These are phyloP conservation scores for Denticeps clupeoides DNA, from an alignment of 2,797 vertebrate species.

Conservation along the genomic window DNA sequence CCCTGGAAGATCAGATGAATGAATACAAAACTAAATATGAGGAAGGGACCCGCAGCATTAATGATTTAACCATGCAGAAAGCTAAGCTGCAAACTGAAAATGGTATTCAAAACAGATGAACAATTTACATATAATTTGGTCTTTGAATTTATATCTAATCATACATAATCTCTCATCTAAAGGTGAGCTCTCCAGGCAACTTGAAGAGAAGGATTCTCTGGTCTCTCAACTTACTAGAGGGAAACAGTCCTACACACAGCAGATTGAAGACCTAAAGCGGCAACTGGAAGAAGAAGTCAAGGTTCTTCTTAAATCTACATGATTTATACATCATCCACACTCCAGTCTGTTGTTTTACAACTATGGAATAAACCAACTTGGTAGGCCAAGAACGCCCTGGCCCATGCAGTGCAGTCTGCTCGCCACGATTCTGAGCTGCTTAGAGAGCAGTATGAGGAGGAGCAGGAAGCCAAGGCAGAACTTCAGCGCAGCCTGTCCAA, in stretches of 20 bases:
- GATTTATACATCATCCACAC: not conserved
- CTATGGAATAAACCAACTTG: not conserved
- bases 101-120: constrained; percentile 26
- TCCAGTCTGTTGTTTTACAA: not conserved
- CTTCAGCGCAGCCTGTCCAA: constrained; percentile 65
- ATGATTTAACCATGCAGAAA: constrained; percentile 47
- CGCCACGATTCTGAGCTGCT: constrained; percentile 60
- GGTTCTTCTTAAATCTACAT: constrained; percentile 17
- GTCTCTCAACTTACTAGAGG: constrained; percentile 50
- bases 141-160: not conserved
- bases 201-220: constrained; percentile 55
- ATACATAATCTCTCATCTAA: not conserved
- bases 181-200: constrained; percentile 40
- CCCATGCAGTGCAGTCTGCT: constrained; percentile 53
- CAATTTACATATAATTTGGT: no score
- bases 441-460: constrained; percentile 67
- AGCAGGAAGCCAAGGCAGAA: constrained; percentile 61
- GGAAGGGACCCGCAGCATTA: constrained; percentile 50
- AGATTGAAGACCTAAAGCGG: constrained; percentile 54
- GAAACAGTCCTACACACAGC: constrained; percentile 49
- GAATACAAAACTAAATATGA: constrained; percentile 54
- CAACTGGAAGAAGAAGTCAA: constrained; percentile 55
- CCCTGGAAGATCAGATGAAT: constrained; percentile 54
- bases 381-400: constrained; percentile 52
- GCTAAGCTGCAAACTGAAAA: constrained; percentile 61